A percentile compares a stretch with the other conserved stretches of the same genome.
phyloP scores from a whole-genome alignment of 2,113 vertebrate species.

The Ranitomeya imitator region DNA sequence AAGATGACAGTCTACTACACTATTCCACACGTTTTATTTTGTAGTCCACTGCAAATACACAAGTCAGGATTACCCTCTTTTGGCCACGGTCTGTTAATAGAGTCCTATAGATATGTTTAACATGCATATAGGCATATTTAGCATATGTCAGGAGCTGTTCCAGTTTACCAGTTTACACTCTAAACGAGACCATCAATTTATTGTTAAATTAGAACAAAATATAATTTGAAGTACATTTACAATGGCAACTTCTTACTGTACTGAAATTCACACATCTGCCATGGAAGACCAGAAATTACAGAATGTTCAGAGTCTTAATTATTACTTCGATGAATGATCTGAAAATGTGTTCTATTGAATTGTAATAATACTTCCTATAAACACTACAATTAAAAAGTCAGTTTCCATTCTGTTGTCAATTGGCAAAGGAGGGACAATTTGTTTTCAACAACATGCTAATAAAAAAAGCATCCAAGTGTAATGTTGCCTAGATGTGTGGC shows the following conservation, averaged over 20 bases:
- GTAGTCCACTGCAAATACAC: too few species aligned
- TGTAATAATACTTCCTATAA: neutral
- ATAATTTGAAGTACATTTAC: neutral
- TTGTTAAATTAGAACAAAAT: neutral
- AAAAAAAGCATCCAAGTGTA: too few species aligned
- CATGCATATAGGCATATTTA: too few species aligned
- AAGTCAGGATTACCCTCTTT: too few species aligned
- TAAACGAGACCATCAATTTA: neutral
- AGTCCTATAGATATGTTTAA: too few species aligned
- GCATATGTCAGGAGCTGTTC: too few species aligned
- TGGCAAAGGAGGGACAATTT: neutral
- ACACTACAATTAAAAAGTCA: neutral
- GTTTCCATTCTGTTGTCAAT: neutral
- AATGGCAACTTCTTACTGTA: neutral
- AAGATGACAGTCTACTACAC: too few species aligned
- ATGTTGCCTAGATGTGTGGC: too few species aligned
- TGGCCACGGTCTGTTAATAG: too few species aligned
- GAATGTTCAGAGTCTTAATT: neutral
- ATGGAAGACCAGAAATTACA: neutral
- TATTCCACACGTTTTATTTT: too few species aligned
- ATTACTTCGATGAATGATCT: neutral
- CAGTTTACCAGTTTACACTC: too few species aligned
- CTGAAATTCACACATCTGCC: neutral
- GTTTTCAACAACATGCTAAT: too few species aligned
- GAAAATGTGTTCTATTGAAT: neutral